Percentiles rank a stretch among this genome's conserved stretches.
These are phyloP conservation scores for Alethe castanea DNA, from an alignment of 2,113 vertebrate genomes.

Conservation along the genomic window DNA sequence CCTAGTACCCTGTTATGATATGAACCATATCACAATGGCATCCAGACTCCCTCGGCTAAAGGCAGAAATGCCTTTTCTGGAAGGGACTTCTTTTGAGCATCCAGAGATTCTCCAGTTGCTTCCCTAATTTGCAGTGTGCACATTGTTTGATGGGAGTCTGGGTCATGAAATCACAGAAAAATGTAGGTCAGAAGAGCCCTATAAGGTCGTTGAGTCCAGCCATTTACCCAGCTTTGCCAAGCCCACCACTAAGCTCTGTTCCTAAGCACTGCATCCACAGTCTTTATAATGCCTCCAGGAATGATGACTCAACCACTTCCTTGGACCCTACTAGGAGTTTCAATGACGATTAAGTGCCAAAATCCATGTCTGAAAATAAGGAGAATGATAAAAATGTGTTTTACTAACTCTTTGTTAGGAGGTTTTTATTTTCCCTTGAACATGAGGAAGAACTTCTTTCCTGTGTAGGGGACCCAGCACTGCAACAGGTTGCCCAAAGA, in stretches of 20 bases:
- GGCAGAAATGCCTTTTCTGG: neutral
- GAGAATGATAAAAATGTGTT: neutral
- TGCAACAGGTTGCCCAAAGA: neutral
- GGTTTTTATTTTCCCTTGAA: neutral
- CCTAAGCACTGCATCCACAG: neutral
- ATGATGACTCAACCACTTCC: neutral
- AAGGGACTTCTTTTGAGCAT: neutral
- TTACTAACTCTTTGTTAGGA: neutral
- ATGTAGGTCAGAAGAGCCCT: neutral
- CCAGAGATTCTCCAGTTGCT: neutral
- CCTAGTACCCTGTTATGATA: neutral
- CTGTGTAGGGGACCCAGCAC: too few relatives aligned
- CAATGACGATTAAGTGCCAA: neutral
- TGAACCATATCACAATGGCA: accelerated
- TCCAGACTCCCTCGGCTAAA: accelerated
- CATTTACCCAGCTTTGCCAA: neutral
- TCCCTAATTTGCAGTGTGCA: neutral
- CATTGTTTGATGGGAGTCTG: neutral
- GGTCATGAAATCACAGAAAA: neutral
- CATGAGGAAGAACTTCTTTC: neutral
- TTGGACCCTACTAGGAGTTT: neutral
- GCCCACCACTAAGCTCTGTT: neutral
- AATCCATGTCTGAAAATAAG: neutral
- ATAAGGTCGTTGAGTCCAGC: neutral
- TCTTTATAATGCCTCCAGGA: neutral